phyloP scores from a whole-genome alignment of 2,797 vertebrate genomes.

The Apogon hyalosoma region DNA sequence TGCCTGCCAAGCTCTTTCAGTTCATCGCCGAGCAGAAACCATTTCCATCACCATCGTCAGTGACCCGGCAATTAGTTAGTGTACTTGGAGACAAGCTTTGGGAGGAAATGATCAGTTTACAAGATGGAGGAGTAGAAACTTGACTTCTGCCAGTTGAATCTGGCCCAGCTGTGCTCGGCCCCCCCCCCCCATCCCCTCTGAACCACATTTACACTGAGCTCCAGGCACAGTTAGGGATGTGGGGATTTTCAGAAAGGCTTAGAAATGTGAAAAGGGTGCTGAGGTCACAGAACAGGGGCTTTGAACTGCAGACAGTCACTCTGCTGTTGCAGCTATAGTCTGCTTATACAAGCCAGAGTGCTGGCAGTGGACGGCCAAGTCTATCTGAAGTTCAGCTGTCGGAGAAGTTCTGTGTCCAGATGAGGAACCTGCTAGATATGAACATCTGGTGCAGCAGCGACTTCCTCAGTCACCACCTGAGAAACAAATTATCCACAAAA shows the following conservation, averaged over 20 bases:
- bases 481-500: too few species aligned
- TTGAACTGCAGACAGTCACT: constrained; percentile 38
- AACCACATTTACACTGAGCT: constrained; percentile 3
- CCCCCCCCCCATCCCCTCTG: background rate
- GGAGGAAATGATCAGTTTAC: constrained; percentile 39
- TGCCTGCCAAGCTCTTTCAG: constrained; percentile 23
- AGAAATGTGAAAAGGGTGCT: constrained; percentile 31
- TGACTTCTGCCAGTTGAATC: constrained; percentile 29
- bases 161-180: constrained; percentile 27
- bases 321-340: constrained; percentile 18
- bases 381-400: constrained; percentile 42
- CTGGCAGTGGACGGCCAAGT: constrained; percentile 33
- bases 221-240: constrained; percentile 5
- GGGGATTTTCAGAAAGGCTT: constrained; percentile 51
- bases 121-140: constrained; percentile 6
- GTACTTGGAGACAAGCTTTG: background rate
- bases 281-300: constrained; percentile 48
- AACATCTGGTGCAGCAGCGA: too few species aligned
- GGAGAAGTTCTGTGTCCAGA: constrained; percentile 2
- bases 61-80: constrained; percentile 42
- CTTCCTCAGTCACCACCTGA: too few species aligned
- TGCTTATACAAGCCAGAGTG: constrained; percentile 43
- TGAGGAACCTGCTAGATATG: too few species aligned
- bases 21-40: background rate
- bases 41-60: constrained; percentile 14